These are phyloP conservation scores for Diadumene lineata DNA, from an alignment of 92 coral and sea anemone species.

Conservation along the genomic window DNA sequence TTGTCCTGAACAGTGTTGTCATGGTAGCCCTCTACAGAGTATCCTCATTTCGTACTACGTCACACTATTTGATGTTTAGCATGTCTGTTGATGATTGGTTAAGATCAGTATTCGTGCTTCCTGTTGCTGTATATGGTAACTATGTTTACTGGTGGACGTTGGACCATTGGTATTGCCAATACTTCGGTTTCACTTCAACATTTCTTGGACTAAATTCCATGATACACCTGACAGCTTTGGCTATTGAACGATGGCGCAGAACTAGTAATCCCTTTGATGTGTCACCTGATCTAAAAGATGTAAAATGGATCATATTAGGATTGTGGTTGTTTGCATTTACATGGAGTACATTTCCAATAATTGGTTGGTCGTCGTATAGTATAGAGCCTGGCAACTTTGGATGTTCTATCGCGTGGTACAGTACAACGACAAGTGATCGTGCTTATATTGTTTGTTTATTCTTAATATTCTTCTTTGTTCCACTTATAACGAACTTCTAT, in stretches of 20 bases:
- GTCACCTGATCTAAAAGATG: neutral
- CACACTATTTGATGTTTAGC: conserved; percentile 38
- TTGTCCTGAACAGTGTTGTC: conserved; percentile 16
- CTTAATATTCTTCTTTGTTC: conserved; percentile 32
- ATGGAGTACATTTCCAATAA: conserved; percentile 46
- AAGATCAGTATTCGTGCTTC: conserved; percentile 35
- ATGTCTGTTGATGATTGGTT: conserved; percentile 47
- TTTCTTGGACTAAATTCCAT: conserved; percentile 34
- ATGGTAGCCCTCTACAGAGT: conserved; percentile 19
- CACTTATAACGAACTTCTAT: conserved; percentile 10
- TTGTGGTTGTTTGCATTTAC: conserved; percentile 44
- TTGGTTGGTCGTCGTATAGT: conserved; percentile 58
- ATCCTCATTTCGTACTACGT: conserved; percentile 10
- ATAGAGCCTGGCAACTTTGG: conserved; percentile 26
- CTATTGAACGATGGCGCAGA: conserved; percentile 30
- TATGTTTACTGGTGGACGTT: neutral
- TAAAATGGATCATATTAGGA: neutral
- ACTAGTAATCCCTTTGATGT: conserved; percentile 7
- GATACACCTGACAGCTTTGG: conserved; percentile 42
- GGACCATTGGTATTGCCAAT: conserved; percentile 1
- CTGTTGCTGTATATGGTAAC: conserved; percentile 33
- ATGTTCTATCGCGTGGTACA: conserved; percentile 49
- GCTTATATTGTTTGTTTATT: conserved; percentile 30
- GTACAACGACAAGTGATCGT: conserved; percentile 5
- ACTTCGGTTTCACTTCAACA: conserved; percentile 37